These are phyloP conservation scores for Melanotus villosus DNA, from an alignment of 2,888 invertebrate genomes.

Conservation along the genomic window DNA sequence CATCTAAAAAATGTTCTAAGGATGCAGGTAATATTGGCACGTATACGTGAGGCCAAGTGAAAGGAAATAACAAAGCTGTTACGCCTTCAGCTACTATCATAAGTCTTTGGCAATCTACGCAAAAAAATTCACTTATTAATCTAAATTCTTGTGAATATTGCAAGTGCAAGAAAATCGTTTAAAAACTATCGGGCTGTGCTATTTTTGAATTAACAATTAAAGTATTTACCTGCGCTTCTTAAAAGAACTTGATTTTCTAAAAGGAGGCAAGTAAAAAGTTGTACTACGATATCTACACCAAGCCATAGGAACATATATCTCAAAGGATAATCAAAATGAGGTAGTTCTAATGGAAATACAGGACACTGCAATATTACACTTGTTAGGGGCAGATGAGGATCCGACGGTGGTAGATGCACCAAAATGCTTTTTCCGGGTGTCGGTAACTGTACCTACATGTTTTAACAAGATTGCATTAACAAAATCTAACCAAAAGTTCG, in stretches of 20 bases:
- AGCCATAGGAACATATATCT: conserved; percentile 90
- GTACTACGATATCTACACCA: conserved; percentile 93
- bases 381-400: conserved; percentile 78
- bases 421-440: conserved; percentile 89
- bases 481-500: neutral
- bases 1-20: conserved; percentile 96
- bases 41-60: conserved; percentile 98
- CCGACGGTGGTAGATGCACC: conserved; percentile 80
- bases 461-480: neutral
- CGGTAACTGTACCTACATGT: conserved; percentile 74
- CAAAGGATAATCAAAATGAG: conserved; percentile 94
- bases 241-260: conserved; percentile 97
- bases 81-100: conserved; percentile 98
- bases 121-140: neutral
- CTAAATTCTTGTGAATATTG: neutral
- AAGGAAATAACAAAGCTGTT: conserved; percentile 91
- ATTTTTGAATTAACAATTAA: no score
- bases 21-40: conserved; percentile 98
- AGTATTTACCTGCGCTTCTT: conserved; percentile 92
- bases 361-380: conserved; percentile 84
- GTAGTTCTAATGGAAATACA: conserved; percentile 85
- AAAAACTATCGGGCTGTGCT: neutral
- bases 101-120: conserved; percentile 89
- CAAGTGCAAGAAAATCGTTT: conserved; percentile 3
- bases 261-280: conserved; percentile 94